Conservation (phyloP, 2,113 vertebrate genomes). For the Gobius niger region DNA sequence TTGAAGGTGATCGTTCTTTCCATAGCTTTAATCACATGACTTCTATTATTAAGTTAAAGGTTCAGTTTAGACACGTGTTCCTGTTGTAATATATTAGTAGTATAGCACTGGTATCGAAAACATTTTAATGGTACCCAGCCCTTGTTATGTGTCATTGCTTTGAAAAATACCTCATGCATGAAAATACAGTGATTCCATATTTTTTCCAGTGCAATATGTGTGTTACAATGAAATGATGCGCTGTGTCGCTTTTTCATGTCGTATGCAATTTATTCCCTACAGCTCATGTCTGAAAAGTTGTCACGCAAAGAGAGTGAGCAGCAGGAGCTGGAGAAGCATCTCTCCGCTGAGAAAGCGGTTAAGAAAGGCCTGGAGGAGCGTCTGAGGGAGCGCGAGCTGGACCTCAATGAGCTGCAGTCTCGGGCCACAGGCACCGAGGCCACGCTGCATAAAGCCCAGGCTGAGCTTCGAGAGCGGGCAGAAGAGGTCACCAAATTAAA, state of each 20-base stretch:
- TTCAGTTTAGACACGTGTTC: constrained; percentile 21
- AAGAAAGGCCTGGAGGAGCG: constrained; percentile 82
- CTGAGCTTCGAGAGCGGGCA: constrained; percentile 80
- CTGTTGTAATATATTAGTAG: background rate
- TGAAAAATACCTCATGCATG: too few relatives aligned
- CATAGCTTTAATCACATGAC: constrained; percentile 6
- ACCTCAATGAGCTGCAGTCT: constrained; percentile 88
- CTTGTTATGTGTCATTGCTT: too few relatives aligned
- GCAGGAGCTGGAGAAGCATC: constrained; percentile 82
- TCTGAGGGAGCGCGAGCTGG: constrained; percentile 87
- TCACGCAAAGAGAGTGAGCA: constrained; percentile 82
- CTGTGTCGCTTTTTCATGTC: too few relatives aligned
- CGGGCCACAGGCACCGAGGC: constrained; percentile 79
- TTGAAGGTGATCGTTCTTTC: constrained; percentile 42
- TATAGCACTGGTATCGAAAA: too few relatives aligned
- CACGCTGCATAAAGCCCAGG: constrained; percentile 81
- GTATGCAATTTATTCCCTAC: background rate
- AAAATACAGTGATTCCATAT: too few relatives aligned
- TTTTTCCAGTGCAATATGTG: too few relatives aligned
- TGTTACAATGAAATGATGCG: too few relatives aligned
- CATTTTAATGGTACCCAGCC: too few relatives aligned
- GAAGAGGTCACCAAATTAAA: constrained; percentile 83
- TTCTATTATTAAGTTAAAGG: background rate
- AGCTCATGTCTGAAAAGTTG: constrained; percentile 87
- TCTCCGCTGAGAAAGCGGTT: constrained; percentile 79